These are phyloP conservation scores for Colletes gigas DNA, from an alignment of 1,140 invertebrate genomes.

Conservation along the genomic window DNA sequence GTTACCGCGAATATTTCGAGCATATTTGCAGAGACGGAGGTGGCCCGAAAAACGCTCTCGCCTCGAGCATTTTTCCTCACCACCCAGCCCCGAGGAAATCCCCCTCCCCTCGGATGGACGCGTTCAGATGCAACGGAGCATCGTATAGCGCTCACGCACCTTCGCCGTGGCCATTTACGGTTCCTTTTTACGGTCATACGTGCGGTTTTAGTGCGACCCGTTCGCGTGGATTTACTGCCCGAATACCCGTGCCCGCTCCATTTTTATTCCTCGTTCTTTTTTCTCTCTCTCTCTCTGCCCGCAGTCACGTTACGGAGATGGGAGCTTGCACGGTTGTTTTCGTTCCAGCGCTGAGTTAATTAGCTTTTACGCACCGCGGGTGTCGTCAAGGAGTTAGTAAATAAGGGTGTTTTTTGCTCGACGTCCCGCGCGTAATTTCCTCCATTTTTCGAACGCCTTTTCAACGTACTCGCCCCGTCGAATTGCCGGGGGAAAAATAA, in stretches of 20 bases:
- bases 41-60: conserved; percentile 26
- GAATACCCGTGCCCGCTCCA: conserved; percentile 9
- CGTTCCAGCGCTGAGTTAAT: conserved; percentile 4
- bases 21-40: not conserved
- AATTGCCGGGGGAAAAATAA: too few relatives aligned
- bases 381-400: conserved; percentile 8
- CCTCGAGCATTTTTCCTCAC: conserved; percentile 19
- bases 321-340: not conserved
- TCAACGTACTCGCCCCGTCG: not conserved
- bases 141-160: conserved; percentile 17
- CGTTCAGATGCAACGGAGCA: not conserved
- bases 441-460: not conserved
- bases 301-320: not conserved
- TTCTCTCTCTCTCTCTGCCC: too few relatives aligned
- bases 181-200: conserved; percentile 43
- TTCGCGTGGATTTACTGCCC: conserved; percentile 44
- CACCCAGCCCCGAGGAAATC: conserved; percentile 16
- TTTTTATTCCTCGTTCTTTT: conserved; percentile 11
- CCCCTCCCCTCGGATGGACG: not conserved
- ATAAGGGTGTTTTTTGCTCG: not conserved
- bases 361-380: conserved; percentile 12
- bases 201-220: conserved; percentile 34
- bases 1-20: conserved; percentile 36
- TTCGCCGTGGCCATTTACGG: conserved; percentile 25
- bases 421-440: not conserved